Evolutionary conservation across 2,113 vertebrate genomes (phyloP).

Genomic region (Romanogobio albipinnatus): DNA sequence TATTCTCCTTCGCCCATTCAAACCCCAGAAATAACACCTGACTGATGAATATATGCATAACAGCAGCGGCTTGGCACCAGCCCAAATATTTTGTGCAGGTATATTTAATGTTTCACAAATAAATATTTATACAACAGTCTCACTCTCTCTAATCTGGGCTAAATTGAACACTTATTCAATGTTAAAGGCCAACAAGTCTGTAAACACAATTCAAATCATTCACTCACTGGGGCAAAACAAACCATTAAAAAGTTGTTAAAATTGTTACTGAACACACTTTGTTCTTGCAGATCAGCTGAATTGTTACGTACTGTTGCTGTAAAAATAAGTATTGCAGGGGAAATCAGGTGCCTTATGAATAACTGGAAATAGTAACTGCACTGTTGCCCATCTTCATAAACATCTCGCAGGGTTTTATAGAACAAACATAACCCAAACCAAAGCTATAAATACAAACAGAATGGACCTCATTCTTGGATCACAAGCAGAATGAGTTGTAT

Average conservation of each 20-base stretch:
- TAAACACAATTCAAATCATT: neutral
- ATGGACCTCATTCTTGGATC: neutral
- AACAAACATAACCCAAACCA: neutral
- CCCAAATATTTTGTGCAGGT: constrained; percentile 19
- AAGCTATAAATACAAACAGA: neutral
- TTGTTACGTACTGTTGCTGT: neutral
- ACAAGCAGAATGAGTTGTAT: neutral
- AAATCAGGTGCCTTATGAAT: neutral
- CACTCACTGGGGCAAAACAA: neutral
- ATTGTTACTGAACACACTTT: neutral
- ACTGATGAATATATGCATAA: constrained; percentile 1
- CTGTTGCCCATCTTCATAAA: neutral
- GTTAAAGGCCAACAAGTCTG: constrained; percentile 20
- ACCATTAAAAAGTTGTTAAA: neutral
- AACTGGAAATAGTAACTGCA: neutral
- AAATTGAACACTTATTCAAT: neutral
- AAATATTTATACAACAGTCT: constrained; percentile 45
- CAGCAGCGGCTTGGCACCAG: constrained; percentile 14
- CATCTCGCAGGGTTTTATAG: neutral
- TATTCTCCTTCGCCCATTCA: neutral
- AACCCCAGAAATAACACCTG: neutral
- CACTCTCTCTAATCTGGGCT: neutral
- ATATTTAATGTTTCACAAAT: constrained; percentile 41
- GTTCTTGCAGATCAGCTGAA: neutral
- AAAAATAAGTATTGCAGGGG: neutral